phyloP scores from a whole-genome alignment of 2,113 vertebrate species.

The Corapipo altera region DNA sequence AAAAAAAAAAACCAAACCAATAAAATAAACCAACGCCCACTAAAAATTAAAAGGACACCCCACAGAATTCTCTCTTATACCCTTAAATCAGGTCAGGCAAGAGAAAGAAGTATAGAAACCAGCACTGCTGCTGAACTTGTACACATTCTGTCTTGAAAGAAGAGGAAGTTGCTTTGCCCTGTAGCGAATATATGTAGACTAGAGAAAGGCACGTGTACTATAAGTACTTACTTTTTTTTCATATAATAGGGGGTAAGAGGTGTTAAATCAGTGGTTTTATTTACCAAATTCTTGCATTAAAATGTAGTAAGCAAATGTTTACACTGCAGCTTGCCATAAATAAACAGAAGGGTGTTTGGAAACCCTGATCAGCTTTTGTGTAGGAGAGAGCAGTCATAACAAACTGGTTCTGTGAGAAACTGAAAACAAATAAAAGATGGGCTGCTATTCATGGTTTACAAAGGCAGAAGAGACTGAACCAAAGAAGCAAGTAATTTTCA shows the following conservation, averaged over 20 bases:
- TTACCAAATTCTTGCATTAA: conserved; percentile 11
- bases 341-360: conserved; percentile 32
- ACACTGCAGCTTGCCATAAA: conserved; percentile 1
- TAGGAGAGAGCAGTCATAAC: conserved; percentile 61
- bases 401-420: conserved; percentile 36
- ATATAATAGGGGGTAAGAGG: neutral
- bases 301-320: conserved; percentile 14
- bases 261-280: conserved; percentile 16
- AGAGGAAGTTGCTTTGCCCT: neutral
- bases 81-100: neutral
- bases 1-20: neutral
- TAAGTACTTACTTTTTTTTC: neutral
- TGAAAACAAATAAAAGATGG: conserved; percentile 61
- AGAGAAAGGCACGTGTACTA: neutral
- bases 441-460: conserved; percentile 11
- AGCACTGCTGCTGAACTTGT: neutral
- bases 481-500: conserved; percentile 1
- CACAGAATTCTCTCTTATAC: neutral
- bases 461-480: neutral
- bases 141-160: neutral
- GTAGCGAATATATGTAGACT: neutral
- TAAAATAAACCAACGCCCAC: fast-evolving
- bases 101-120: neutral
- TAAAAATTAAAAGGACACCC: neutral
- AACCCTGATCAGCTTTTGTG: conserved; percentile 60